phyloP scores from a whole-genome alignment of 2,113 vertebrate genomes.

The Toxotes chatareus region DNA sequence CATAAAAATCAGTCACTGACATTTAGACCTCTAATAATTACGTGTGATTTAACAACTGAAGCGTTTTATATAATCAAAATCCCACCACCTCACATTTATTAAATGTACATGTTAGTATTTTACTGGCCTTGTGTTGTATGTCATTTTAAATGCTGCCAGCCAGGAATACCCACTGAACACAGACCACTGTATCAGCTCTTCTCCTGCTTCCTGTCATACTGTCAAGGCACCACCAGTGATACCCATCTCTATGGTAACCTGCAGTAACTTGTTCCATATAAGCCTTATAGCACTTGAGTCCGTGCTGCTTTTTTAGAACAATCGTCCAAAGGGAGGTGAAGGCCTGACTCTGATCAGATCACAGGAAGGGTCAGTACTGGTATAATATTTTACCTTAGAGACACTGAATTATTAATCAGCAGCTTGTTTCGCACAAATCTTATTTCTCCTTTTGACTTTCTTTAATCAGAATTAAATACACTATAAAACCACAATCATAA shows the following conservation, averaged over 20 bases:
- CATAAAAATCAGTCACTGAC: not conserved
- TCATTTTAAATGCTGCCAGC: conserved; percentile 9
- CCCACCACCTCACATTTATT: not conserved
- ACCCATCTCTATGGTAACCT: conserved; percentile 51
- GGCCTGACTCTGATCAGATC: not conserved
- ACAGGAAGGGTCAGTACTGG: not conserved
- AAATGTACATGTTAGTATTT: not conserved
- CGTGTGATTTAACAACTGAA: not conserved
- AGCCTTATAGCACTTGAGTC: not conserved
- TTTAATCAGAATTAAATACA: not conserved
- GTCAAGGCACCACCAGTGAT: conserved; percentile 26
- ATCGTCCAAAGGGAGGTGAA: not conserved
- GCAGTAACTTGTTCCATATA: conserved; percentile 11
- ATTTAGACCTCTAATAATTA: not conserved
- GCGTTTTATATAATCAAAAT: no score
- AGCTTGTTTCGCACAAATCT: not conserved
- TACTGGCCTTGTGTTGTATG: not conserved
- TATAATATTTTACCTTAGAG: not conserved
- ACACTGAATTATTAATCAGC: not conserved
- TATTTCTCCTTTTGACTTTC: not conserved
- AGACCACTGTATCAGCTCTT: conserved; percentile 26
- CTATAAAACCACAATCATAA: not conserved
- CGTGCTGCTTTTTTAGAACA: conserved; percentile 5
- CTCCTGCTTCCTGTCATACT: conserved; percentile 27
- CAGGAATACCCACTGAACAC: conserved; percentile 32